These are phyloP conservation scores for Drosophila melanosoma DNA, from an alignment of 2,888 invertebrate genomes.

Conservation along the genomic window DNA sequence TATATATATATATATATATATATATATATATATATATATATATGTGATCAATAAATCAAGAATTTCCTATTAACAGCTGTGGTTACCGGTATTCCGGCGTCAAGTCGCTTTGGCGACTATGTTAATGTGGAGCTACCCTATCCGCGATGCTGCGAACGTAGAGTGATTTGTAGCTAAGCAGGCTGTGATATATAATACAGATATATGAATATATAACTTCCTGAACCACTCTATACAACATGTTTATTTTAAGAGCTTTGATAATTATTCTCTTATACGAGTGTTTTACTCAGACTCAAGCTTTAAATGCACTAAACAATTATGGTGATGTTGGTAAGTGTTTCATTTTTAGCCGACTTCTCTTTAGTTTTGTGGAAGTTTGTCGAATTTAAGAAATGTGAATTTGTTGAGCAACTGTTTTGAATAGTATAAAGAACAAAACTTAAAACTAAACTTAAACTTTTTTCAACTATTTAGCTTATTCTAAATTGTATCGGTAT, in stretches of 20 bases:
- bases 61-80: conserved; percentile 40
- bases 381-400: too few species aligned
- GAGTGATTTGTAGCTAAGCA: conserved; percentile 37
- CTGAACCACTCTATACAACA: conserved; percentile 2
- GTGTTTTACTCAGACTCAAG: background rate
- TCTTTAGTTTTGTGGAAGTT: background rate
- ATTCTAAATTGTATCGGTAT: too few species aligned
- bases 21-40: background rate
- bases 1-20: background rate
- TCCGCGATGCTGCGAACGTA: conserved; percentile 59
- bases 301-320: conserved; percentile 31
- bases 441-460: too few species aligned
- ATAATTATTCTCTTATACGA: background rate
- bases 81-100: conserved; percentile 27
- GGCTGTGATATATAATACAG: conserved; percentile 1
- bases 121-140: conserved; percentile 32
- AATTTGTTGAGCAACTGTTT: too few species aligned
- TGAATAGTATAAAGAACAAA: too few species aligned
- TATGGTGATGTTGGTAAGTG: conserved; percentile 45
- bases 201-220: background rate
- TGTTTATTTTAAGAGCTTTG: conserved; percentile 10
- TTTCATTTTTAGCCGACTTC: background rate
- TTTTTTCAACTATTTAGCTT: too few species aligned
- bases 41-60: background rate
- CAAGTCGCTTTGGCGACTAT: conserved; percentile 32